These are phyloP conservation scores for Eumeta japonica DNA, from an alignment of 1,140 invertebrate genomes.

Conservation along the genomic window DNA sequence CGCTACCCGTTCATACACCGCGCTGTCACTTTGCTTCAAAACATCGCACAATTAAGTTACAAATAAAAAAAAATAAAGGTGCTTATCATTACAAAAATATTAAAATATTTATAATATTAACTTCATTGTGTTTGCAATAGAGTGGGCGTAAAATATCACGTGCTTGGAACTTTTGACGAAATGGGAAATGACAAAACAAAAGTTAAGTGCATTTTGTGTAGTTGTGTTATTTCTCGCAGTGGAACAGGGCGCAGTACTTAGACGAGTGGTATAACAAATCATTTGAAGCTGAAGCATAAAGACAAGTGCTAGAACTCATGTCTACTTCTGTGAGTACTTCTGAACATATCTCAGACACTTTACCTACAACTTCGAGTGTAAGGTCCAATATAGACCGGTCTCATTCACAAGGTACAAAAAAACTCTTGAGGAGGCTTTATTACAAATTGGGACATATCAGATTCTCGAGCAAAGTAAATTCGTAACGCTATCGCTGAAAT, in stretches of 20 bases:
- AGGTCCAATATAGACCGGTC: background rate
- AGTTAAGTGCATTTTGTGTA: constrained; percentile 7
- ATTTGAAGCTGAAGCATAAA: constrained; percentile 4
- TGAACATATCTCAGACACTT: background rate
- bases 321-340: constrained; percentile 1
- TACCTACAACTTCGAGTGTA: background rate
- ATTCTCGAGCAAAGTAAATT: background rate
- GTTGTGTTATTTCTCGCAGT: constrained; percentile 4
- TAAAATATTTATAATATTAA: background rate
- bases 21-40: constrained; percentile 1
- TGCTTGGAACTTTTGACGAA: constrained; percentile 7
- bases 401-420: constrained; percentile 1
- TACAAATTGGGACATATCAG: constrained; percentile 1
- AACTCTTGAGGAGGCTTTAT: constrained; percentile 1
- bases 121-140: constrained; percentile 1
- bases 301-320: constrained; percentile 1
- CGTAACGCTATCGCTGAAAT: background rate
- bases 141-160: constrained; percentile 3
- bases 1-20: no score
- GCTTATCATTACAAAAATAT: constrained; percentile 1
- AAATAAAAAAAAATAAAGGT: constrained; percentile 1
- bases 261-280: constrained; percentile 3
- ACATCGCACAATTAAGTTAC: background rate
- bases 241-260: constrained; percentile 2
- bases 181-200: constrained; percentile 5